phyloP scores from a whole-genome alignment of 2,113 vertebrate species.

The Rhea americana region DNA sequence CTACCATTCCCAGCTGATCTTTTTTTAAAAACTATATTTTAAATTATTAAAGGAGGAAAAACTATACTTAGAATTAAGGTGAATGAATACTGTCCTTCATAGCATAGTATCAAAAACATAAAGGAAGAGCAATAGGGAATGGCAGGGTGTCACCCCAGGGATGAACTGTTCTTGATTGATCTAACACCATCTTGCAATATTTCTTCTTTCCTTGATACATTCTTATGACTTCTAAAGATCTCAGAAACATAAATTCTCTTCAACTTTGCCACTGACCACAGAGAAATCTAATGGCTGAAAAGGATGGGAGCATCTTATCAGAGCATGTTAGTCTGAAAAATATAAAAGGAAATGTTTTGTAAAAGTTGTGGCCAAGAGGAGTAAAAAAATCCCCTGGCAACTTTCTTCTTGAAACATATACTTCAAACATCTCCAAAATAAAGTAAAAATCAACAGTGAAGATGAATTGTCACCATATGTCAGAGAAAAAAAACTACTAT shows the following conservation, averaged over 20 bases:
- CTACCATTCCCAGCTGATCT: neutral
- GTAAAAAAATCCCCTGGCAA: neutral
- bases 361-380: neutral
- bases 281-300: constrained; percentile 27
- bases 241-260: constrained; percentile 34
- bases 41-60: constrained; percentile 4
- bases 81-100: neutral
- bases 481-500: neutral
- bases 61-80: neutral
- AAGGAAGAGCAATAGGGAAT: neutral
- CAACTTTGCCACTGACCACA: constrained; percentile 5
- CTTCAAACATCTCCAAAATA: neutral
- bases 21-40: neutral
- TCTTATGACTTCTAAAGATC: constrained; percentile 22
- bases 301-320: neutral
- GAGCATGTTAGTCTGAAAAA: constrained; percentile 5
- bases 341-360: neutral
- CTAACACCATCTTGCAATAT: neutral
- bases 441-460: constrained; percentile 26
- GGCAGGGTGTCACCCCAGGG: neutral
- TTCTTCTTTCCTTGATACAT: constrained; percentile 10
- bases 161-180: constrained; percentile 32
- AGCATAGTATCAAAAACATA: neutral
- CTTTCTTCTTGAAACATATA: neutral
- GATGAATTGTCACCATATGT: neutral